Conservation (phyloP, 2,888 invertebrate species). For the Athripsodes cinereus region DNA sequence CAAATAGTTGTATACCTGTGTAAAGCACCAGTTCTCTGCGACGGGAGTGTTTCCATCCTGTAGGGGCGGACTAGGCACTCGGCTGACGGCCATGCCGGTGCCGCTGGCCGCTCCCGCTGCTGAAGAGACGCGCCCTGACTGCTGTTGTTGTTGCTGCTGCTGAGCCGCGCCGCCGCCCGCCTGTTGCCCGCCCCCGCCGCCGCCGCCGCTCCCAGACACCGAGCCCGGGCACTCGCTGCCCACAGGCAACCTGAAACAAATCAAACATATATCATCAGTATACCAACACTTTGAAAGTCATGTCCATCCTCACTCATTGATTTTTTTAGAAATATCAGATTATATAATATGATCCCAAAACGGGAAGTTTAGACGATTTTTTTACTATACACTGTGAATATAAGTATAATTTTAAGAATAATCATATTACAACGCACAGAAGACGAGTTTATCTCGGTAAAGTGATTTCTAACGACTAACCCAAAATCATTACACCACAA, state of each 20-base stretch:
- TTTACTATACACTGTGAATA: too few relatives aligned
- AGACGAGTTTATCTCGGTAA: too few relatives aligned
- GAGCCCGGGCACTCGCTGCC: constrained; percentile 58
- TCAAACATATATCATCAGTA: too few relatives aligned
- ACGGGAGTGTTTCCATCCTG: constrained; percentile 95
- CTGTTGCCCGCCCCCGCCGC: constrained; percentile 57
- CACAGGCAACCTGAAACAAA: constrained; percentile 64
- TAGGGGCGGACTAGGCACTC: constrained; percentile 93
- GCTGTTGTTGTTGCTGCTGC: constrained; percentile 70
- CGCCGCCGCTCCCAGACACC: constrained; percentile 74
- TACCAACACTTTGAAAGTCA: background rate
- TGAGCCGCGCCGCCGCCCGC: constrained; percentile 52
- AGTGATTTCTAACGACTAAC: too few relatives aligned
- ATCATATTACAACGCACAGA: too few relatives aligned
- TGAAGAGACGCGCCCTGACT: constrained; percentile 81
- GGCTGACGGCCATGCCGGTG: constrained; percentile 93
- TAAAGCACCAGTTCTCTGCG: constrained; percentile 99
- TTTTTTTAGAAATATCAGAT: too few relatives aligned
- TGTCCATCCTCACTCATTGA: too few relatives aligned
- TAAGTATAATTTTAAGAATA: too few relatives aligned
- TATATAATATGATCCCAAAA: too few relatives aligned
- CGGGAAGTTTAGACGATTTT: too few relatives aligned
- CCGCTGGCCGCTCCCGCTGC: constrained; percentile 69
- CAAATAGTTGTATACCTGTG: too few relatives aligned
- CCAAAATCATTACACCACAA: too few relatives aligned